These are phyloP conservation scores for Gnathonemus longibarbis DNA, from an alignment of 2,113 vertebrate species.

Conservation along the genomic window DNA sequence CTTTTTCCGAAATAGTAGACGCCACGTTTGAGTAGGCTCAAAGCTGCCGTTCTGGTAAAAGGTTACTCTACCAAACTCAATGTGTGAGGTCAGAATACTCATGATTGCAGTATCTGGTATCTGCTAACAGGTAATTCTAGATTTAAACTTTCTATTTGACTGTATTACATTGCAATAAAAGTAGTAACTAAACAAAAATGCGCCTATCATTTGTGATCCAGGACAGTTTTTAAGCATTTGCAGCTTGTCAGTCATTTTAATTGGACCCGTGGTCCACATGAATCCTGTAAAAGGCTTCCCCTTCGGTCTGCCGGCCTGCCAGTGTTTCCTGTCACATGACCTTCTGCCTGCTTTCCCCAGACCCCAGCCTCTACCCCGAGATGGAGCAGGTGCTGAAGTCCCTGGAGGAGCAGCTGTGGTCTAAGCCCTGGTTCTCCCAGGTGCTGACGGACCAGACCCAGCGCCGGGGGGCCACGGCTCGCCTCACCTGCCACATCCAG, in stretches of 20 bases:
- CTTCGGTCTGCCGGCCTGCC: background rate
- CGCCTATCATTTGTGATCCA: background rate
- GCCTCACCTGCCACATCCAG: constrained; percentile 57
- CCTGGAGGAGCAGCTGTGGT: constrained; percentile 55
- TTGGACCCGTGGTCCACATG: background rate
- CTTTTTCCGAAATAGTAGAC: background rate
- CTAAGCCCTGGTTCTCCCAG: constrained; percentile 46
- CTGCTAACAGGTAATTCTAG: background rate
- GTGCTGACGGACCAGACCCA: constrained; percentile 44
- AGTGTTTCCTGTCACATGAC: background rate
- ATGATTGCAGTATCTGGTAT: background rate
- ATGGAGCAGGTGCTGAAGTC: constrained; percentile 46
- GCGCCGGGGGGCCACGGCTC: constrained; percentile 44
- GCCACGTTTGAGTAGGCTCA: background rate
- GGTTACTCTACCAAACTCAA: background rate
- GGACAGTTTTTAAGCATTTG: background rate
- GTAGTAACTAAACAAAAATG: background rate
- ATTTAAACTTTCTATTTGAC: background rate
- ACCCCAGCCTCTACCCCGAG: constrained; percentile 47
- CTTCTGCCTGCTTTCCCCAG: background rate
- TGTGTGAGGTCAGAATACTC: background rate
- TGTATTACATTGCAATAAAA: background rate
- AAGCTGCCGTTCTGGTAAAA: background rate
- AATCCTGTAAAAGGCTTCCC: background rate
- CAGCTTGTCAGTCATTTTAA: background rate